A percentile compares a stretch with the other conserved stretches of the same genome.
These are phyloP conservation scores for Spheniscus mendiculus DNA, from an alignment of 2,113 vertebrate species.

Conservation along the genomic window DNA sequence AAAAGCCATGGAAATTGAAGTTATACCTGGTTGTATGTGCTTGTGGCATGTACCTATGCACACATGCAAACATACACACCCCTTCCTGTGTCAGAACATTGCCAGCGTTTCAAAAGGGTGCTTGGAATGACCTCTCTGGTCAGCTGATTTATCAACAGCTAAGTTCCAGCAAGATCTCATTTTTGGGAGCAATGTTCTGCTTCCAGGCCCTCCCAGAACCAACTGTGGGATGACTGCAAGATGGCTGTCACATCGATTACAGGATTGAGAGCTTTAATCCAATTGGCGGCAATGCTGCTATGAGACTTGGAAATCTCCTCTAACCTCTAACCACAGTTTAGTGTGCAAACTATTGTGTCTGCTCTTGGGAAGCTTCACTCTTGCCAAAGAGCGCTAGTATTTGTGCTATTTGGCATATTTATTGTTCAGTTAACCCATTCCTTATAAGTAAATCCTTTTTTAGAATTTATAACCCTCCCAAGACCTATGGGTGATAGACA, in stretches of 20 bases:
- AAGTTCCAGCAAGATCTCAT: not conserved
- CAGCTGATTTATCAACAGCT: not conserved
- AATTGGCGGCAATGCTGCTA: not conserved
- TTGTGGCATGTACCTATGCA: not conserved
- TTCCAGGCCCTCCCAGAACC: not conserved
- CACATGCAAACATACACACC: not conserved
- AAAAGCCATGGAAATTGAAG: not conserved
- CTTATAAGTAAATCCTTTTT: not conserved
- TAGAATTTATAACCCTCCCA: not conserved
- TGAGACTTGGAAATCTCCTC: constrained; percentile 32
- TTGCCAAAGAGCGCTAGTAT: constrained; percentile 7
- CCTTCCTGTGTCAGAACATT: not conserved
- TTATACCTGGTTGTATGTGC: not conserved
- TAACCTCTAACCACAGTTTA: constrained; percentile 35
- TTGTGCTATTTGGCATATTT: constrained; percentile 31
- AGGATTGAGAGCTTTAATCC: not conserved
- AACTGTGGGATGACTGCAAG: not conserved
- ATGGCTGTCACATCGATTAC: not conserved
- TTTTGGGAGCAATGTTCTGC: not conserved
- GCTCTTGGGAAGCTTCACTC: constrained; percentile 38
- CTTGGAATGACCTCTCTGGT: not conserved
- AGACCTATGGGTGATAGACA: not conserved
- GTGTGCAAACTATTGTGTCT: constrained; percentile 41
- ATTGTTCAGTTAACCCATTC: constrained; percentile 41
- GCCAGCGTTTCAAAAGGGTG: not conserved